Evolutionary conservation across 1,140 invertebrate genomes (phyloP), one percentile per base, ranked within the genome.

Genomic region (Micrasema longulum): DNA sequence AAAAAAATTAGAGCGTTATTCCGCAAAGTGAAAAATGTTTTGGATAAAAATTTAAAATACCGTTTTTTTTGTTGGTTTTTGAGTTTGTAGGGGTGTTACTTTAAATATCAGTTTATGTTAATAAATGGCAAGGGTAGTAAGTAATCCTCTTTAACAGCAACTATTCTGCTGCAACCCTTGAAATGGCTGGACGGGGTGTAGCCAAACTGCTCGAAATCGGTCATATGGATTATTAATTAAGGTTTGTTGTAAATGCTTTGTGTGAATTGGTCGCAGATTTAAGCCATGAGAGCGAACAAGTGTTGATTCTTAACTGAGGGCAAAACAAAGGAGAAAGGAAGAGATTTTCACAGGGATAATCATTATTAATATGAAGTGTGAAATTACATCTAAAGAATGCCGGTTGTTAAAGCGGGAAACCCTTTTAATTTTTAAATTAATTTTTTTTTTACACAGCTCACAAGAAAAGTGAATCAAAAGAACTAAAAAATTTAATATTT

Each of bases 201-300:
- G 22, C 12, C 18, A 47, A 47, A 41, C 57, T 16, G 57, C 16
- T 22, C 66, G 23, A 70, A 74, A 47, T 74, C 72, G 72, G 72
- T 60, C 62, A 74, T 43, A 69, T 69, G 73, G 52, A 74, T 74
- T 74, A 74, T 74, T 74, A 74, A 68, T 74, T 70, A 71, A 72
- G 43, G 53, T 14, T 36, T 50, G 52, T 31, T 68, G 23, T 64
- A 64, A 64, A 62, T 62, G 35, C 63, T 53, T 48, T 60, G 48
- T 55, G 36, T 65, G 48, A 43, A 45, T 23, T 65, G 35, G 23
- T 38, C 38, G 38, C 23, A 57, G 41, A 71, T 72, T 72, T 72
- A 72, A 72, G 62, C 62, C 70, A 57, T 72, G 70, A 60, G 70
- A 72, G 35, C 22, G 7, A 35, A 5, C 70, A 66, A 57, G 70